These are phyloP conservation scores for Diabrotica balteata DNA, from an alignment of 2,888 invertebrate species.

Conservation along the genomic window DNA sequence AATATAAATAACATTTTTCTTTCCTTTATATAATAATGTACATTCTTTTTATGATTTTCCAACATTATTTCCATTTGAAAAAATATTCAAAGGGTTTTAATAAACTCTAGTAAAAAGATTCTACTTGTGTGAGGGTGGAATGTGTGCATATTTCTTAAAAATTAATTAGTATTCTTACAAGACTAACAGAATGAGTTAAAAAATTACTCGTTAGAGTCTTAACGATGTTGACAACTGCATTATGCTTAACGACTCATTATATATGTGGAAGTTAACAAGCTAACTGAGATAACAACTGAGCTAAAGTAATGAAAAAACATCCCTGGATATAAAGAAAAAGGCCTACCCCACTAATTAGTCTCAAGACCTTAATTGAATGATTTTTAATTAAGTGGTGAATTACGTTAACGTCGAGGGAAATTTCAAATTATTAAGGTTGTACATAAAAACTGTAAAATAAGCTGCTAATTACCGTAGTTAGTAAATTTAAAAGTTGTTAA, in stretches of 20 bases:
- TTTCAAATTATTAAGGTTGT: conserved; percentile 46
- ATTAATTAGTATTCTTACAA: conserved; percentile 1
- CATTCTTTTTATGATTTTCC: background rate
- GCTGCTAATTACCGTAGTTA: conserved; percentile 35
- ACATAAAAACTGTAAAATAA: conserved; percentile 42
- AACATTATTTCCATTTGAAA: background rate
- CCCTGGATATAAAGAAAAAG: conserved; percentile 51
- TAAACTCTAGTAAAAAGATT: too few relatives aligned
- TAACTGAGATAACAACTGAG: conserved; percentile 51
- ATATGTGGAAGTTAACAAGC: conserved; percentile 55
- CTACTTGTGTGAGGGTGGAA: too few relatives aligned
- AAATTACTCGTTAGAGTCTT: conserved; percentile 4
- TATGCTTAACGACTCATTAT: conserved; percentile 39
- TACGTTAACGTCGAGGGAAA: conserved; percentile 48
- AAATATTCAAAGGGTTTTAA: background rate
- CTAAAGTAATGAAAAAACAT: conserved; percentile 35
- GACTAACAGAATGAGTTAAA: background rate
- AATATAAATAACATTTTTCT: background rate
- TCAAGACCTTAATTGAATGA: conserved; percentile 73
- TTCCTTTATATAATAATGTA: conserved; percentile 1
- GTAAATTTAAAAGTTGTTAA: conserved; percentile 3
- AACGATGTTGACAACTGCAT: conserved; percentile 26
- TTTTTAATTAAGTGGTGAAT: conserved; percentile 68
- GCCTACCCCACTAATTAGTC: conserved; percentile 67
- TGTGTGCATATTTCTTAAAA: conserved; percentile 1